A percentile compares a stretch with the other conserved stretches of the same genome.
phyloP scores from a whole-genome alignment of 2,113 vertebrate species.

The Egretta garzetta region DNA sequence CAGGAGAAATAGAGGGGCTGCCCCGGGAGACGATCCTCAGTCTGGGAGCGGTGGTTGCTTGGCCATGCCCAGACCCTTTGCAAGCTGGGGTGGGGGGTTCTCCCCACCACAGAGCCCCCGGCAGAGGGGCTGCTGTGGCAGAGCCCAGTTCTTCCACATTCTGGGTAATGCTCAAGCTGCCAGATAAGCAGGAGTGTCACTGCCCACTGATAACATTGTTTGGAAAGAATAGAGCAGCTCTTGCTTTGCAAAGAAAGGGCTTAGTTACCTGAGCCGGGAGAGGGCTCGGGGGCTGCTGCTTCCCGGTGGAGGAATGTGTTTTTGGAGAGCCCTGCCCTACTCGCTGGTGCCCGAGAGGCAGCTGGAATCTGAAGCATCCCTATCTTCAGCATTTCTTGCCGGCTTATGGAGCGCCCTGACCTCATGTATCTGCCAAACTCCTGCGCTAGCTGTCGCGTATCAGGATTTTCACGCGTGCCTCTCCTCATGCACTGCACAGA shows the following conservation, averaged over 20 bases:
- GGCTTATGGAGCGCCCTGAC: neutral
- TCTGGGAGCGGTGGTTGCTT: neutral
- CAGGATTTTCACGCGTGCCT: neutral
- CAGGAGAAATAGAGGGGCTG: accelerated
- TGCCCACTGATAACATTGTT: slow-evolving; percentile 57
- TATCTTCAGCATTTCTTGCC: slow-evolving; percentile 15
- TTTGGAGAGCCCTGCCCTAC: neutral
- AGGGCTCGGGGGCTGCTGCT: neutral
- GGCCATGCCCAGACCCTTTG: neutral
- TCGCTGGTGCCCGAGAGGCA: neutral
- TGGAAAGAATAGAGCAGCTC: slow-evolving; percentile 26
- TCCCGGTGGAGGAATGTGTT: slow-evolving; percentile 21
- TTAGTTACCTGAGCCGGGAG: neutral
- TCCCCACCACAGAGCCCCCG: neutral
- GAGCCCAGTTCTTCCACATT: slow-evolving; percentile 51
- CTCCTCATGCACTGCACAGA: accelerated
- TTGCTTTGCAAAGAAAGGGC: neutral
- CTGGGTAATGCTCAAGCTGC: slow-evolving; percentile 13
- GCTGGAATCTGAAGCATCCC: slow-evolving; percentile 48
- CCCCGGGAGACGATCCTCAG: neutral
- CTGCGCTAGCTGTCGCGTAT: neutral
- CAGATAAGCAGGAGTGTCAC: slow-evolving; percentile 27
- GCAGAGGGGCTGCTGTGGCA: neutral
- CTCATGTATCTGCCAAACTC: neutral
- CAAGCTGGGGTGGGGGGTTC: neutral